Evolutionary conservation across 2,113 vertebrate species (phyloP).

Genomic region (Nannobrachium achirus): DNA sequence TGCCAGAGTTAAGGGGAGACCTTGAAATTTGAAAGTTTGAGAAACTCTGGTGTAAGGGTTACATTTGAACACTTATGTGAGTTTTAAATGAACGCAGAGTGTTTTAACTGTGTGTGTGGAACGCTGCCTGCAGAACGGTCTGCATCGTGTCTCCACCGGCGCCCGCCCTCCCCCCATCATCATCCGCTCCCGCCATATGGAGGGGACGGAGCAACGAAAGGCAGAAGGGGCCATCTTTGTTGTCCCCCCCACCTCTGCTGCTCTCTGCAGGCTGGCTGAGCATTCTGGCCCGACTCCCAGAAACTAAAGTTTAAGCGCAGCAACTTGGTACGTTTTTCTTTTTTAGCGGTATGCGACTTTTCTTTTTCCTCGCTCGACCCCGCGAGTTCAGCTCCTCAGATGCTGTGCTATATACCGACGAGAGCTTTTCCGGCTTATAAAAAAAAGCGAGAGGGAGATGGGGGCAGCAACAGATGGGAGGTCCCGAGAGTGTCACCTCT

Average conservation of each 20-base stretch:
- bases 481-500: constrained; percentile 34
- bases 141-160: too few species aligned
- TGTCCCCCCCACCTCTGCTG: constrained; percentile 34
- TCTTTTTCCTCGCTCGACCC: constrained; percentile 25
- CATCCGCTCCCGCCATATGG: constrained; percentile 66
- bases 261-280: constrained; percentile 44
- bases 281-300: constrained; percentile 50
- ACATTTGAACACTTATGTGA: too few species aligned
- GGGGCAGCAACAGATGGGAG: constrained; percentile 53
- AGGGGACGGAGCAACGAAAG: constrained; percentile 7
- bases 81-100: too few species aligned
- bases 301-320: constrained; percentile 45
- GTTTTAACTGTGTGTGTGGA: too few species aligned
- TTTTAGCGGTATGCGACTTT: too few species aligned
- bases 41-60: too few species aligned
- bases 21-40: too few species aligned
- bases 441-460: too few species aligned
- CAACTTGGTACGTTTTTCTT: constrained; percentile 46
- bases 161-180: too few species aligned
- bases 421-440: too few species aligned
- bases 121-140: too few species aligned
- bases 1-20: too few species aligned
- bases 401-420: constrained; percentile 1
- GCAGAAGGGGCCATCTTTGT: constrained; percentile 30
- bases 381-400: constrained; percentile 27